Percentiles rank a stretch among this genome's conserved stretches.
phyloP scores from a whole-genome alignment of 2,797 vertebrate genomes.

The Anas bahamensis region DNA sequence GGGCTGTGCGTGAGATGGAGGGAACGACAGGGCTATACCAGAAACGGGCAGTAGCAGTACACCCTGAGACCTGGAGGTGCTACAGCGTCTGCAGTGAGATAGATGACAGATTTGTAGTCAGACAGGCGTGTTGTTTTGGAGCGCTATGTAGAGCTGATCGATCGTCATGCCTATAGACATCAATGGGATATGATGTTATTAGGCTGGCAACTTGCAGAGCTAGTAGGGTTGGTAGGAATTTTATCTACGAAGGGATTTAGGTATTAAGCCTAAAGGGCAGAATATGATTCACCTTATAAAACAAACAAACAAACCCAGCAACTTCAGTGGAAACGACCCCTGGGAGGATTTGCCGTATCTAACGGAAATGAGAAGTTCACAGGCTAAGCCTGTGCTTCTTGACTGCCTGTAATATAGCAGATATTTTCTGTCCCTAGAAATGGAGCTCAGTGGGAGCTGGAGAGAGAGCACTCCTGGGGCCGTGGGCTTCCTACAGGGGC shows the following conservation, averaged over 20 bases:
- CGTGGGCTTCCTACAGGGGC: accelerated
- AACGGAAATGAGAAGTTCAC: not conserved
- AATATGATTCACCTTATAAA: not conserved
- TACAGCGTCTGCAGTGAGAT: not conserved
- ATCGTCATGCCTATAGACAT: accelerated
- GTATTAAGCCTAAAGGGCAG: not conserved
- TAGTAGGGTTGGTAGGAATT: not conserved
- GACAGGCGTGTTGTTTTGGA: not conserved
- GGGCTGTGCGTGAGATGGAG: not conserved
- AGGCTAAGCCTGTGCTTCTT: not conserved
- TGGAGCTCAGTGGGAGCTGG: not conserved
- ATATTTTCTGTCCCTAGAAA: not conserved
- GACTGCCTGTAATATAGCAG: not conserved
- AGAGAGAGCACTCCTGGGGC: not conserved
- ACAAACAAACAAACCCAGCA: not conserved
- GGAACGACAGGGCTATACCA: not conserved
- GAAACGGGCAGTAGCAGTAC: not conserved
- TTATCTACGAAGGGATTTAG: not conserved
- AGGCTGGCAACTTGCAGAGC: not conserved
- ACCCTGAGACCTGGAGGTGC: not conserved
- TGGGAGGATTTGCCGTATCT: not conserved
- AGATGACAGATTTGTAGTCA: not conserved
- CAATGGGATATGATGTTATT: accelerated
- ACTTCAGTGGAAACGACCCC: not conserved
- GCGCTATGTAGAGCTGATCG: not conserved